Evolutionary conservation across 2,113 vertebrate species (phyloP), one percentile per base, ranked within the genome.

Genomic region (Neomonachus schauinslandi): DNA sequence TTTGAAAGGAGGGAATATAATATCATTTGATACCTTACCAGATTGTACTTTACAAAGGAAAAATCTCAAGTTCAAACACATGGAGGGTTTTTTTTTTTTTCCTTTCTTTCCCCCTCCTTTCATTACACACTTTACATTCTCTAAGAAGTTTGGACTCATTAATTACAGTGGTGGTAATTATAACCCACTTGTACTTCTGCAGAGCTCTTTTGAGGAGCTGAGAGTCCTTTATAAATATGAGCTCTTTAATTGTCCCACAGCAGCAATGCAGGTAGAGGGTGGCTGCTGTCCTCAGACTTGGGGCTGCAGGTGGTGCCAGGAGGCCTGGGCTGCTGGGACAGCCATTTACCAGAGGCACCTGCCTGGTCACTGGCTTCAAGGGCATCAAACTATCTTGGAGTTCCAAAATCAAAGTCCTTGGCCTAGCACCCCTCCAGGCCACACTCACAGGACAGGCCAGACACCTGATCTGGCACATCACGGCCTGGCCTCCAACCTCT

Each of bases 141-240:
- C 92, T 97, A 87, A 92, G 97, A 97, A 98, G 97, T 98, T 95
- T 91, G 96, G 94, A 89, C 95, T 97, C 92, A 96, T 97, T 97
- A 97, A 98, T 97, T 97, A 96, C 79, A 42, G 96, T 1, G 0
- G 95, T 87, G 96, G 74, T 97, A 98, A 98, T 98, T 98, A 97
- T 83, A 97, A 87, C 93, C 93, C 95, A 96, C 97, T 98, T 92
- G 33, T 96, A 33, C 95, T 95, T 96, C 90, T 96, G 95, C 97
- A 97, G 96, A 96, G 92, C 83, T 79, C 97, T 98, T 98, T 94
- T 92, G 92, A 96, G 97, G 79, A 94, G 95, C 84, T 95, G 76
- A 97, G 97, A 96, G 89, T 74, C 93, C 96, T 97, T 97, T 89
- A 96, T 28, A 96, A 95, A 94, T 46, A 96, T 0, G 24, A 93